Percentiles rank a stretch among this genome's conserved stretches.
Evolutionary conservation across 2,113 vertebrate species (phyloP).

Genomic region (Porphyrio hochstetteri): DNA sequence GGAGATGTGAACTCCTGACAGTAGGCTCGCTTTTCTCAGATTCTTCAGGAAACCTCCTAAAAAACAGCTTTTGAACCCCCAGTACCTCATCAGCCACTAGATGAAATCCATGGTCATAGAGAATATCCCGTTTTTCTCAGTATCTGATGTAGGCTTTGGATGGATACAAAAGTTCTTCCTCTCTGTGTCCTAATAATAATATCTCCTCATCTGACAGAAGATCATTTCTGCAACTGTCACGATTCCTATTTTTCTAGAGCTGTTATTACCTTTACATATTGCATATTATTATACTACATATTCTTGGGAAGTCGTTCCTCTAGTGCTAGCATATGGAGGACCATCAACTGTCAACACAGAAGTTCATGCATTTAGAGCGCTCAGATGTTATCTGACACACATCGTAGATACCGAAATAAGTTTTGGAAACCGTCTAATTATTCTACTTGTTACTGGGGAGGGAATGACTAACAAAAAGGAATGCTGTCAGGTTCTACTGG

Average conservation of each 20-base stretch:
- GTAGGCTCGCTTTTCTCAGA: not conserved
- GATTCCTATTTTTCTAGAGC: not conserved
- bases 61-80: not conserved
- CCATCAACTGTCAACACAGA: constrained; percentile 22
- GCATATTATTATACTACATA: constrained; percentile 1
- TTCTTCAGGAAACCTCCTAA: not conserved
- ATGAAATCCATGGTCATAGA: not conserved
- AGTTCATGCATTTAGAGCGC: constrained; percentile 12
- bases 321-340: constrained; percentile 30
- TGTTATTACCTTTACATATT: constrained; percentile 28
- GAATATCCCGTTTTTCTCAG: not conserved
- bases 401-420: not conserved
- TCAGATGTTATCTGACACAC: constrained; percentile 19
- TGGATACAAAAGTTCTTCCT: not conserved
- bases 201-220: not conserved
- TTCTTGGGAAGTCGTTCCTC: constrained; percentile 40
- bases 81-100: not conserved
- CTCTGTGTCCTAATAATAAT: not conserved
- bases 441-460: constrained; percentile 1
- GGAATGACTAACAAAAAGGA: not conserved
- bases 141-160: not conserved
- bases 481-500: not conserved
- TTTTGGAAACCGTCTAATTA: constrained; percentile 42
- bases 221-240: not conserved
- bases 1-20: not conserved